Evolutionary conservation across 2,113 vertebrate genomes (phyloP), one percentile per base, ranked within the genome.

Genomic region (Orycteropus afer): DNA sequence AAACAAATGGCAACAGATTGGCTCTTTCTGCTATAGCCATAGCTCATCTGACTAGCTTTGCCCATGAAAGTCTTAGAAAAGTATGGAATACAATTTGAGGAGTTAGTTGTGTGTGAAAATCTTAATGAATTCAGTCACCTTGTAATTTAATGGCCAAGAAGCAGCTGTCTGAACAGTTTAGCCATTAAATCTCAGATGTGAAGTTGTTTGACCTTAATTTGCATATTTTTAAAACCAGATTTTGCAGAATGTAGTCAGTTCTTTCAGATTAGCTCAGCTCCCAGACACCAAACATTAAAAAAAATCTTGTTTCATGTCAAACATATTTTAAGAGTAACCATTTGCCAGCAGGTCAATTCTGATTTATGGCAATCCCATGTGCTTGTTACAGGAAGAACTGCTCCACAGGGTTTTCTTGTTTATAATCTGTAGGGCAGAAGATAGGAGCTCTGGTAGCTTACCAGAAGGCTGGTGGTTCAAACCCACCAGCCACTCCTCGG

Each of bases 61-160:
- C 42, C 83, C 77, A 17, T 69, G 91, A 89, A 93, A 77, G 89
- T 96, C 93, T 95, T 93, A 94, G 94, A 77, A 45, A 93, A 96
- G 87, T 76, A 85, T 63, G 51, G 78, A 92, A 95, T 61, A 97
- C 83, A 97, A 96, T 93, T 97, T 49, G 93, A 74, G 80, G 88
- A 97, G 81, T 95, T 96, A 96, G 42, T 47, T 91, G 76, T 97
- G 83, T 96, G 94, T 96, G 86, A 95, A 97, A 97, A 97, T 93
- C 77, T 92, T 95, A 97, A 97, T 95, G 93, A 97, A 97, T 49
- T 95, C 94, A 51, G 85, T 93, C 65, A 97, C 97, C 93, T 97
- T 93, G 83, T 93, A 94, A 97, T 95, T 96, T 95, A 97, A 90
- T 67, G 90, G 84, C 61, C 80, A 65, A 97, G 86, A 83, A 80